Evolutionary conservation across 2,797 vertebrate genomes (phyloP).

Genomic region (Girardinus metallicus): DNA sequence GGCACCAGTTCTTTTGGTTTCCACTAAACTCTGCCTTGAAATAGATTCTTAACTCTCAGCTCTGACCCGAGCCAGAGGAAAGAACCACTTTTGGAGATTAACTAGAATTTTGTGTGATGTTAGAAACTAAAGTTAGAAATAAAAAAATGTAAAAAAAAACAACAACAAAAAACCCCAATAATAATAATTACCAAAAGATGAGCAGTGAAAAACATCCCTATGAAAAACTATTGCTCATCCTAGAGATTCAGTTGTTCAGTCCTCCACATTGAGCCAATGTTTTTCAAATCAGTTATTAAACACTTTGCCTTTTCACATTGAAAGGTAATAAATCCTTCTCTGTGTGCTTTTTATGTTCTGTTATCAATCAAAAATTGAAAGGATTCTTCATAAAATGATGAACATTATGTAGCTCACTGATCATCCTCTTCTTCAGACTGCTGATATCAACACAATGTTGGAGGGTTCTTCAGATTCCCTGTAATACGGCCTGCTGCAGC

Average conservation of each 20-base stretch:
- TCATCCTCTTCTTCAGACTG: neutral
- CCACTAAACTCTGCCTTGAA: neutral
- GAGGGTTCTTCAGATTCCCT: no score
- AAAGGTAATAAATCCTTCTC: neutral
- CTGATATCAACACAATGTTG: neutral
- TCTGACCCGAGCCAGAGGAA: neutral
- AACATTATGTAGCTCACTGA: neutral
- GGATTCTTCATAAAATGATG: neutral
- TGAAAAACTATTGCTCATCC: no score
- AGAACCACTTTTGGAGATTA: neutral
- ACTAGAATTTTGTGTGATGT: neutral
- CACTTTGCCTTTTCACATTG: neutral
- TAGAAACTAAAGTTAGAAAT: neutral
- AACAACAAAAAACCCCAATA: neutral
- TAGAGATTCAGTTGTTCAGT: neutral
- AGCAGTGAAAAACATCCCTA: no score
- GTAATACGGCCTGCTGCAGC: neutral
- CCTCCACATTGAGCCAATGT: neutral
- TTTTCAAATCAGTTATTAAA: neutral
- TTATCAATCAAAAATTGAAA: neutral
- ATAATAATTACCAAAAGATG: neutral
- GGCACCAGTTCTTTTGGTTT: neutral
- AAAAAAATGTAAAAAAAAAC: neutral
- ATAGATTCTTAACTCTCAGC: neutral
- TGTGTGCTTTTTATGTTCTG: neutral